These are phyloP conservation scores for Monomorium pharaonis DNA, from an alignment of 1,140 invertebrate species.

Conservation along the genomic window DNA sequence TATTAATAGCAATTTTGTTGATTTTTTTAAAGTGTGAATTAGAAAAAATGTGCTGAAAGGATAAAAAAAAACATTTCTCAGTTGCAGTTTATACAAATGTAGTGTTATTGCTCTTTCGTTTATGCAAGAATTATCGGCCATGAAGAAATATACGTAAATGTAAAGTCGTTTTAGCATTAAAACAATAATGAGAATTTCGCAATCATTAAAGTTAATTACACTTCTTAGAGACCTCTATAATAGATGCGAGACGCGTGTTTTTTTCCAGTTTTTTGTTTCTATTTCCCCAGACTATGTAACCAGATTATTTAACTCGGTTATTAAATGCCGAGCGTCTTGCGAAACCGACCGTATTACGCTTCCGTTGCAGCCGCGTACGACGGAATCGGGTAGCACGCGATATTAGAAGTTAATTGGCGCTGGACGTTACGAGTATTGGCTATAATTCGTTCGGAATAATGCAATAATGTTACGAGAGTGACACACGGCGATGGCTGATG, in stretches of 20 bases:
- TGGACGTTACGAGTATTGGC: background rate
- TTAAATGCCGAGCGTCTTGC: background rate
- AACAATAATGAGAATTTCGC: too few relatives aligned
- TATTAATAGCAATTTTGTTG: background rate
- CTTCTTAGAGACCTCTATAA: background rate
- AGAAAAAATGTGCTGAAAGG: background rate
- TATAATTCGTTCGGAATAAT: background rate
- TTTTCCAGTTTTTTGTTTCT: background rate
- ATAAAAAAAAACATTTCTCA: background rate
- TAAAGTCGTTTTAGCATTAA: background rate
- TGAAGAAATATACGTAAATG: too few relatives aligned
- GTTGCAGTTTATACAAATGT: background rate
- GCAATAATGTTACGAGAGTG: background rate
- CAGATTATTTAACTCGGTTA: background rate
- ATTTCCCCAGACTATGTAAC: background rate
- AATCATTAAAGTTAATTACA: background rate
- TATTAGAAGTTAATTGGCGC: background rate
- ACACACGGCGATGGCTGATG: background rate
- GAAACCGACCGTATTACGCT: background rate
- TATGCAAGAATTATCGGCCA: background rate
- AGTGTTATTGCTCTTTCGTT: background rate
- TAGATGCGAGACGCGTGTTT: too few relatives aligned
- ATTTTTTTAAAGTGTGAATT: too few relatives aligned
- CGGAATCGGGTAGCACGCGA: too few relatives aligned
- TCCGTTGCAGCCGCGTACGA: background rate